Evolutionary conservation across 1,140 invertebrate species (phyloP).

Genomic region (Drosophila suzukii): DNA sequence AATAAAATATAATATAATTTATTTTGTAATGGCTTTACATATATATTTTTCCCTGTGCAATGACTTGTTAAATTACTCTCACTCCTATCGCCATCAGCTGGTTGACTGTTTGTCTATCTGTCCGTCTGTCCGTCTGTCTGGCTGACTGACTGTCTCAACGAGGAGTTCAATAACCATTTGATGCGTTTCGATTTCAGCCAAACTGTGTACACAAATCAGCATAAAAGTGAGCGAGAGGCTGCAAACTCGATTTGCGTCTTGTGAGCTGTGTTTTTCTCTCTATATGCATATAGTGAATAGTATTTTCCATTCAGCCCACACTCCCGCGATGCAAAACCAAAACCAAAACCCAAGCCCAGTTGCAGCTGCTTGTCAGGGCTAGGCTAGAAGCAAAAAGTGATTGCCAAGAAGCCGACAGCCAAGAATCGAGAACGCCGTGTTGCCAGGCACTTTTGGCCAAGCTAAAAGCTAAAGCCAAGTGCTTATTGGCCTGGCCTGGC

Average conservation of each 20-base stretch:
- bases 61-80: constrained; percentile 36
- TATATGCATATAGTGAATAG: constrained; percentile 1
- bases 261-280: constrained; percentile 10
- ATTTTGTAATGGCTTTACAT: too few relatives aligned
- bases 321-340: not conserved
- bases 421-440: constrained; percentile 33
- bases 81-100: constrained; percentile 7
- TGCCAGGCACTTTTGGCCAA: constrained; percentile 23
- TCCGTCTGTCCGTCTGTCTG: constrained; percentile 13
- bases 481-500: constrained; percentile 16
- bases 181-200: constrained; percentile 62
- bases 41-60: constrained; percentile 14
- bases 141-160: constrained; percentile 37
- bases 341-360: constrained; percentile 20
- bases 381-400: constrained; percentile 73
- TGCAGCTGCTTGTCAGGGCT: constrained; percentile 65
- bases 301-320: constrained; percentile 24
- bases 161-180: constrained; percentile 74
- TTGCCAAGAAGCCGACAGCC: constrained; percentile 40
- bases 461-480: not conserved
- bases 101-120: constrained; percentile 8
- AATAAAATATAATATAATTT: too few relatives aligned
- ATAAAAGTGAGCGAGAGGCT: constrained; percentile 69
- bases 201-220: constrained; percentile 62
- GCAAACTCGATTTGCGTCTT: constrained; percentile 53